Base-by-base conservation (phyloP, 2,797 vertebrate species). In the Pseudochromis fuscus region DNA sequence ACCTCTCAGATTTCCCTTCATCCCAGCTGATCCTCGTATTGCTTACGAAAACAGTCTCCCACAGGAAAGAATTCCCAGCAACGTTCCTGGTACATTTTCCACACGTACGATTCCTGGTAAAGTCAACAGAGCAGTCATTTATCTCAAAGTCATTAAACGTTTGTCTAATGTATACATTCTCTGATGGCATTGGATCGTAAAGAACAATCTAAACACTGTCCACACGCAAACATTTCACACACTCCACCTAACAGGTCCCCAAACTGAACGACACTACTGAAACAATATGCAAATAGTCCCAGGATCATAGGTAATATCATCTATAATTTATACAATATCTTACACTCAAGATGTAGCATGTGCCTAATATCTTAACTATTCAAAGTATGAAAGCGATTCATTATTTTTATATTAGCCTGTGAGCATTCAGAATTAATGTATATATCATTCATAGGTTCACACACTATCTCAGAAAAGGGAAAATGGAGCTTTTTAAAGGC, bases 41-140 rank as follows among this genome's bases (percentile, higher is more conserved):
- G 94, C 89, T 95, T 95, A 81, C 93, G 91, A 86, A 95, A 95
- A 91, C 94, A 95, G 79, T 95, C 94, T 87, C 94, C 94, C 73
- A 94, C 94, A 68, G 94, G 94, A 82, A 95, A 95, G 84, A 95
- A 95, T 88, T 95, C 94, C 94, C 94, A 95, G 86, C 93, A 94
- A 51, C 93, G 93, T 60, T 94, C 93, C 90, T 95, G 94, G 87
- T 94, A 94, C 94, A 95, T 94, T 88, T 94, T 95, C 94, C 94
- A 95, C 70, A 95, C 93, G 31, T 90, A 94, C 40, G 94, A 95
- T 84, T 94, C 94, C 94, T 95, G 86, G 75, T 37, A 84, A 76
- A 77, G 61, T 81, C 49, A 86, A 84, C 53, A 89, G 27, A 71
- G 44, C 12, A 16, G 68, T 25, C 42, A 82, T 45, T 52, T 35